Conservation (phyloP, 2,888 invertebrate species). For the Scelioninae gen. 2 region DNA sequence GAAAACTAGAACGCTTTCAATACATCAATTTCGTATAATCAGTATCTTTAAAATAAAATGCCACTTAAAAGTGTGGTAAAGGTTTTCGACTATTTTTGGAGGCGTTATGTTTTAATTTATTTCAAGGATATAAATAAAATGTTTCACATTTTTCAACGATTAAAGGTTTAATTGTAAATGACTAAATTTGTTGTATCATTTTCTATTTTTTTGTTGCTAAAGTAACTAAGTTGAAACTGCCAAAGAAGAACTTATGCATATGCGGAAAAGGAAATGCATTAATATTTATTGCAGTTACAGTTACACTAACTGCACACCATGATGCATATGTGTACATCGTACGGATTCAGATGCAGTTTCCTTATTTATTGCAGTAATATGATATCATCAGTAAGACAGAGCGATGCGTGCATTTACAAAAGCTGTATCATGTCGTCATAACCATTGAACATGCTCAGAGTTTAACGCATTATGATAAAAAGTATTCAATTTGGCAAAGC, state of each 20-base stretch:
- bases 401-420: constrained; percentile 33
- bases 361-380: constrained; percentile 48
- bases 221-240: constrained; percentile 21
- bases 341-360: constrained; percentile 28
- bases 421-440: constrained; percentile 30
- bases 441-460: constrained; percentile 18
- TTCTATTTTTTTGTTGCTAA: constrained; percentile 12
- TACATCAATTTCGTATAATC: too few relatives aligned
- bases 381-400: constrained; percentile 45
- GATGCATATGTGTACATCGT: constrained; percentile 24
- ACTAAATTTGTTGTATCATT: too few relatives aligned
- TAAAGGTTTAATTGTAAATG: neutral
- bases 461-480: constrained; percentile 3
- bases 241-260: constrained; percentile 24
- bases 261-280: constrained; percentile 47
- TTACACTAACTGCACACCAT: constrained; percentile 46
- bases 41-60: too few relatives aligned
- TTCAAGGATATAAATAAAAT: too few relatives aligned
- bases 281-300: constrained; percentile 50
- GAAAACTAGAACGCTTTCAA: too few relatives aligned
- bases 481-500: too few relatives aligned
- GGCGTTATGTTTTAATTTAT: too few relatives aligned
- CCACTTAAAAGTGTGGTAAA: too few relatives aligned
- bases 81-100: too few relatives aligned
- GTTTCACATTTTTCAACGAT: neutral